Evolutionary conservation across 1,140 invertebrate species (phyloP).

Genomic region (Chironomus tepperi): DNA sequence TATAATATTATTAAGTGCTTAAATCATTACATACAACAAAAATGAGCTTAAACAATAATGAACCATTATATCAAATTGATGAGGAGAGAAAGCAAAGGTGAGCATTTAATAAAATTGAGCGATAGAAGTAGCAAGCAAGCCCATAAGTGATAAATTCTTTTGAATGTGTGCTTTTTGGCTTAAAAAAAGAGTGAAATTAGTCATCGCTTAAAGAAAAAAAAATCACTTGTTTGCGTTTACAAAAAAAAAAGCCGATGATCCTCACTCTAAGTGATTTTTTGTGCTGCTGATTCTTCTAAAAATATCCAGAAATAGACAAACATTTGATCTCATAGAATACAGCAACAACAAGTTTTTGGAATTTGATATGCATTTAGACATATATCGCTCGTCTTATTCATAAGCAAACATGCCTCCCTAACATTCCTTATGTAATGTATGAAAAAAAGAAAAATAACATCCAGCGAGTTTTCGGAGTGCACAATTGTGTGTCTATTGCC

Average conservation of each 20-base stretch:
- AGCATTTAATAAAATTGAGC: neutral
- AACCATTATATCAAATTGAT: neutral
- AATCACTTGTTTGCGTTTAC: slow-evolving; percentile 12
- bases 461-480: neutral
- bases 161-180: neutral
- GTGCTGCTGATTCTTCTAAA: neutral
- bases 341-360: neutral
- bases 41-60: slow-evolving; percentile 16
- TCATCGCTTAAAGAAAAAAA: neutral
- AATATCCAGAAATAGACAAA: neutral
- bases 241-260: neutral
- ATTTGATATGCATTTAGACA: neutral
- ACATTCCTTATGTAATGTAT: neutral
- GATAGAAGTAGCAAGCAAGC: too few species aligned
- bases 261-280: neutral
- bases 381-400: too few species aligned
- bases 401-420: neutral
- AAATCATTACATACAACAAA: neutral
- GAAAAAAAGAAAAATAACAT: neutral
- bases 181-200: neutral
- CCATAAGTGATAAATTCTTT: neutral
- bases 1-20: neutral
- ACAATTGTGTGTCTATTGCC: neutral
- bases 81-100: slow-evolving; percentile 13
- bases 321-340: neutral